These are phyloP conservation scores for Istiophorus platypterus DNA, from an alignment of 2,113 vertebrate species.

Conservation along the genomic window DNA sequence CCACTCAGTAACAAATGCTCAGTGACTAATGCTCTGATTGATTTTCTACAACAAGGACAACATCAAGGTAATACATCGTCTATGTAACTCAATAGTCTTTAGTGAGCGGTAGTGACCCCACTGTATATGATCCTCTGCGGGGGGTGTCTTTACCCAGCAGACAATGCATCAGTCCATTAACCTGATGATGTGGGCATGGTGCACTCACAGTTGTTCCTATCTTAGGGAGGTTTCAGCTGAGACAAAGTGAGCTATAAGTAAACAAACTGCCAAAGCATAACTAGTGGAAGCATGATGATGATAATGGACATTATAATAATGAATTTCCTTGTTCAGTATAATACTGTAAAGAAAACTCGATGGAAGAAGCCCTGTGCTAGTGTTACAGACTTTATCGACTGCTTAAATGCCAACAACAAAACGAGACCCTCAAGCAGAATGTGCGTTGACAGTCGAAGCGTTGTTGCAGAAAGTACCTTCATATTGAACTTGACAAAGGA, in stretches of 20 bases:
- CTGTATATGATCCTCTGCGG: constrained; percentile 17
- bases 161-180: constrained; percentile 64
- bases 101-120: constrained; percentile 30
- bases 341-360: not conserved
- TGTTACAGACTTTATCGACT: not conserved
- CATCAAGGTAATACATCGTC: constrained; percentile 67
- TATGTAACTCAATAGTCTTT: constrained; percentile 59
- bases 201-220: not conserved
- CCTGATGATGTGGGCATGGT: constrained; percentile 13
- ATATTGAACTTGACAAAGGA: not conserved
- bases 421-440: not conserved
- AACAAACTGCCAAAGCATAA: not conserved
- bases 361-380: not conserved
- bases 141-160: constrained; percentile 42
- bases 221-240: not conserved
- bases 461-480: not conserved
- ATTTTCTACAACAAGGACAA: constrained; percentile 73
- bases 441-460: not conserved
- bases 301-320: not conserved
- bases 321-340: not conserved
- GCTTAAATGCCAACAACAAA: not conserved
- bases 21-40: constrained; percentile 62
- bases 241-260: not conserved
- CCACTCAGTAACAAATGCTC: constrained; percentile 52
- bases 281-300: not conserved